Base-by-base conservation (phyloP, 2,888 invertebrate genomes). In the Tenthredo livida region DNA sequence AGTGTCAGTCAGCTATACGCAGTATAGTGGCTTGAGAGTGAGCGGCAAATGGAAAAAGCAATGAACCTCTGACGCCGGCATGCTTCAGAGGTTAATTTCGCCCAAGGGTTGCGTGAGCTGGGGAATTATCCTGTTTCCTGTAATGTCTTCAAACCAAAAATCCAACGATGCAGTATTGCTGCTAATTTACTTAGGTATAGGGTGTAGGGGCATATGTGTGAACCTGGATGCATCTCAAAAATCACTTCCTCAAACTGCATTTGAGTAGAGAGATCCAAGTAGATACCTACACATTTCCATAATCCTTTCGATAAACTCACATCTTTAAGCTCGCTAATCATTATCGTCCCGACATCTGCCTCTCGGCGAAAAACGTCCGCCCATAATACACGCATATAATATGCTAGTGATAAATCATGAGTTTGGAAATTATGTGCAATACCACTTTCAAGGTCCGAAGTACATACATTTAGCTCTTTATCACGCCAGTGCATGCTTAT, bases 91-190 rank as follows among this genome's bases (percentile, higher is more conserved):
- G 9, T 61, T 61, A 58, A 80, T 80, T 80, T 61, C n/a, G 58
- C 47, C 58, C 37, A 37, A 80, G 61, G 80, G 80, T 80, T 80
- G 80, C 80, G 80, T 80, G 80, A 40, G 80, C 40, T 9, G 3
- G 37, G 40, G 15, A 80, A 80, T 80, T 58, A 80, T 61, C 61
- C 80, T 61, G 80, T 80, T 77, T 77, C 77, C 77, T 77, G 77
- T n/a, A 77, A 54, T 54, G 77, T 77, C 25, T 77, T 77, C 12
- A 12, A 73, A 17, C 21, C 17, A 29, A 29, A 10, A 50, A 77
- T 54, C 7, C 29, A 77, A 50, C 50, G n/a, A 54, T 2, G 0
- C 29, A 10, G 17, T 73, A 67, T 29, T 17, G 17, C 50, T 33
- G 33, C 7, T n/a, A n/a, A n/a, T n/a, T 50, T 33, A 5, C 15